Evolutionary conservation across 2,113 vertebrate species (phyloP), one percentile per base, ranked within the genome.

Genomic region (Entelurus aequoreus): DNA sequence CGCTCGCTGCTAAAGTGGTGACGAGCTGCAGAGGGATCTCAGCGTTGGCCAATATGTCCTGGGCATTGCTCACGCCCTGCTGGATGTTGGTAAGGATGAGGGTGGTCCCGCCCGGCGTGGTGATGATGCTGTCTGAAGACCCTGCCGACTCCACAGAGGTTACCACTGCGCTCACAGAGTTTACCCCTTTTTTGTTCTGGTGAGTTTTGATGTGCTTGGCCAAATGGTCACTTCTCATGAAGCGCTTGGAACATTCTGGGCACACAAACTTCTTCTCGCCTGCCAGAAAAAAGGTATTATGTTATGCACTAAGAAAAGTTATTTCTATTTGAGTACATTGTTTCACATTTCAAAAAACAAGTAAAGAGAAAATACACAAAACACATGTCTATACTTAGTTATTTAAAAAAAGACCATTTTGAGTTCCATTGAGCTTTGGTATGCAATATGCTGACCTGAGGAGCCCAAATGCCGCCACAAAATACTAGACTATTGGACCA

Each of bases 171-270:
- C 93, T 91, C 86, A 93, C 93, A 53, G 94, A 91, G 87, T 94
- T 94, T 91, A 95, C 92, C 76, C 92, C 94, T 90, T 98, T 98
- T 92, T 99, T 99, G 93, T 98, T 98, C 87, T 96, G 94, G 90
- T 99, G 97, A 61, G 97, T 99, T 94, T 99, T 99, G 91, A 98
- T 98, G 88, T 99, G 97, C 93, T 99, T 99, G 85, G 96, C 95
- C 92, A 99, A 94, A 81, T 99, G 97, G 86, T 99, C 96, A 84
- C 97, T 99, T 87, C 97, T 94, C 96, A 99, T 99, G 87, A 99
- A 99, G 76, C 96, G 93, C 89, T 99, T 99, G 84, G 95, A 97
- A 90, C 97, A 99, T 90, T 99, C 96, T 6, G 94, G 94, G 90
- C 97, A 99, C 82, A 97, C 95, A 89, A 99, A 99, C 86, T 98